phyloP scores from a whole-genome alignment of 1,140 invertebrate species.

The Orius insidiosus region DNA sequence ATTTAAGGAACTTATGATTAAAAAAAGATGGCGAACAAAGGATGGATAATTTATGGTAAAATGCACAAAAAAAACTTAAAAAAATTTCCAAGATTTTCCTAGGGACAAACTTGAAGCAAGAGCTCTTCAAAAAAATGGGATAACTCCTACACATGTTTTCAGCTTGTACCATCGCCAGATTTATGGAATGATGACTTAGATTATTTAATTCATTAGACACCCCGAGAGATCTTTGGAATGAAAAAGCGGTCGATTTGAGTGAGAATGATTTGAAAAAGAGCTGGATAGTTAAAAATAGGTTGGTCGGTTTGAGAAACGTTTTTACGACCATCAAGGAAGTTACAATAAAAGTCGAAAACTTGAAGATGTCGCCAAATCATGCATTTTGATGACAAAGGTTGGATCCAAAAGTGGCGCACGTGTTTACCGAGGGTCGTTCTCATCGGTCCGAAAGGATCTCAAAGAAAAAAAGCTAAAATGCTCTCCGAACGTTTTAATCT shows the following conservation, averaged over 20 bases:
- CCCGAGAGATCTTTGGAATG: neutral
- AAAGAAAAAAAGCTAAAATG: conserved; percentile 21
- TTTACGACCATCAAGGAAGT: conserved; percentile 20
- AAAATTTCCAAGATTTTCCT: conserved; percentile 27
- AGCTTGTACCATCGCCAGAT: conserved; percentile 25
- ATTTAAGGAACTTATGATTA: conserved; percentile 18
- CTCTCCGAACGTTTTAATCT: conserved; percentile 23
- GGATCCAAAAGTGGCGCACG: conserved; percentile 18
- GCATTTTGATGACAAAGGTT: conserved; percentile 19
- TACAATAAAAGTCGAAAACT: conserved; percentile 19
- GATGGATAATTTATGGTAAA: conserved; percentile 26
- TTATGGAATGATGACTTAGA: conserved; percentile 9
- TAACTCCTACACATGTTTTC: conserved; percentile 33
- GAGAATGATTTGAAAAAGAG: neutral
- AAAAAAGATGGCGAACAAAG: conserved; percentile 13
- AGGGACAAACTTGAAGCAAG: conserved; percentile 28
- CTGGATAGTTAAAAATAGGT: neutral
- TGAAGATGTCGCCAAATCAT: conserved; percentile 21
- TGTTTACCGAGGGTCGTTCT: conserved; percentile 23
- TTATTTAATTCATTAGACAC: neutral
- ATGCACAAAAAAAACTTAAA: neutral
- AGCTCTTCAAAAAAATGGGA: conserved; percentile 26
- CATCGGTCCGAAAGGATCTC: conserved; percentile 23
- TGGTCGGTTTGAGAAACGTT: neutral
- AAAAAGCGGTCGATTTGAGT: neutral